These are phyloP conservation scores for Oryzias sinensis DNA, from an alignment of 2,797 vertebrate species.

Conservation along the genomic window DNA sequence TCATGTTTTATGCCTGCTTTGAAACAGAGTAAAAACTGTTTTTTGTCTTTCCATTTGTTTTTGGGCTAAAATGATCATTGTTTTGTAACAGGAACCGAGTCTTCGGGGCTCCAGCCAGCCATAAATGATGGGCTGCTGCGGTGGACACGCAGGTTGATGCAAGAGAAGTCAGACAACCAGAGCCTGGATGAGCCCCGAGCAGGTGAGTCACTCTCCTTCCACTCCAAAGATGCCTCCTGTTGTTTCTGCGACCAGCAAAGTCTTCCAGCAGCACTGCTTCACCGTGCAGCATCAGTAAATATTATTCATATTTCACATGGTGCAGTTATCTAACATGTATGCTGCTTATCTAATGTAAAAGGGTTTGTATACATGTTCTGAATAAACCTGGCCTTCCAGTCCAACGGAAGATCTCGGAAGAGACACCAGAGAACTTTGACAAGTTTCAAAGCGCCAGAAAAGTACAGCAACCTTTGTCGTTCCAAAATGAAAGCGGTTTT, in stretches of 20 bases:
- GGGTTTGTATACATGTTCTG: too few species aligned
- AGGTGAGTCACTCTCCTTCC: conserved; percentile 63
- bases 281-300: neutral
- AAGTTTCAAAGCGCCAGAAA: neutral
- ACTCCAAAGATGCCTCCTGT: conserved; percentile 13
- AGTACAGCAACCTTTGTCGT: neutral
- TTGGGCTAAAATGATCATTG: conserved; percentile 14
- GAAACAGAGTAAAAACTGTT: neutral
- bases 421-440: neutral
- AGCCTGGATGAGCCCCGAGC: conserved; percentile 70
- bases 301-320: neutral
- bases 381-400: too few species aligned
- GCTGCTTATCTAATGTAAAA: too few species aligned
- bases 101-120: conserved; percentile 44
- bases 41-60: conserved; percentile 1
- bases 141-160: conserved; percentile 74
- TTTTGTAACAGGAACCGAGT: conserved; percentile 58
- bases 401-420: neutral
- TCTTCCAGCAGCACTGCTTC: neutral
- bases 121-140: conserved; percentile 39
- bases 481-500: too few species aligned
- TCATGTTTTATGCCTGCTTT: too few species aligned
- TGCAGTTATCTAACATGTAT: too few species aligned
- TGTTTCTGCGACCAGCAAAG: conserved; percentile 6
- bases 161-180: conserved; percentile 74